Percentiles rank a stretch among this genome's conserved stretches.
Conservation (phyloP, 2,113 vertebrate genomes). For the Centrocercus urophasianus region DNA sequence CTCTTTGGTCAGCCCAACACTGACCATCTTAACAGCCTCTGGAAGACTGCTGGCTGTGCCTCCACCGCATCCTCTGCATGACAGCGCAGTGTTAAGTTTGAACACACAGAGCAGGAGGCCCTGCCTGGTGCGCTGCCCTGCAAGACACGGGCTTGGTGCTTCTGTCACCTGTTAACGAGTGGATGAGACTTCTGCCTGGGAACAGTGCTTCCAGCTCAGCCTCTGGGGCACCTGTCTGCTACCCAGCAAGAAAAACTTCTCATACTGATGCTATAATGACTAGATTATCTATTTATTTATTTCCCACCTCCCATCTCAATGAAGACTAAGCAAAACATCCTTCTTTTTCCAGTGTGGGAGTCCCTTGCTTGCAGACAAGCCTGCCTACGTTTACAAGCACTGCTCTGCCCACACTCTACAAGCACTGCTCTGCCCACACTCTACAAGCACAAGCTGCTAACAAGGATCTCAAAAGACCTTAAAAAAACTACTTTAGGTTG, state of each 20-base stretch:
- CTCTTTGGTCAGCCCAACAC: neutral
- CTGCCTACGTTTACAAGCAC: neutral
- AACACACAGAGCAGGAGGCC: neutral
- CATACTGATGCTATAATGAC: neutral
- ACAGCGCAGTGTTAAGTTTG: neutral
- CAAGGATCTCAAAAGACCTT: neutral
- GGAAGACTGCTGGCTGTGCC: neutral
- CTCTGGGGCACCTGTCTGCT: neutral
- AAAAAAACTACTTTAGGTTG: neutral
- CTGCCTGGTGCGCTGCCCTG: too few relatives aligned
- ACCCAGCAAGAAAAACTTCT: neutral
- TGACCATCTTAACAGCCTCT: neutral
- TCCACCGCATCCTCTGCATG: neutral
- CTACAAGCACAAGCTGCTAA: neutral
- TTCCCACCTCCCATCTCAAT: neutral
- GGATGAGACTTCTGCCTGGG: too few relatives aligned
- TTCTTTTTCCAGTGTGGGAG: neutral
- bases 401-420: neutral
- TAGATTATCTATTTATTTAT: neutral
- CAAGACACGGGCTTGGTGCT: too few relatives aligned
- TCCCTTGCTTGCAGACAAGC: neutral
- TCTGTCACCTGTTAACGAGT: neutral
- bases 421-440: neutral
- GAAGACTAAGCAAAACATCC: neutral
- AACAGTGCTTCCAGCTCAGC: neutral